These are phyloP conservation scores for Drosophila lacteicornis DNA, from an alignment of 1,140 invertebrate species.

Conservation along the genomic window DNA sequence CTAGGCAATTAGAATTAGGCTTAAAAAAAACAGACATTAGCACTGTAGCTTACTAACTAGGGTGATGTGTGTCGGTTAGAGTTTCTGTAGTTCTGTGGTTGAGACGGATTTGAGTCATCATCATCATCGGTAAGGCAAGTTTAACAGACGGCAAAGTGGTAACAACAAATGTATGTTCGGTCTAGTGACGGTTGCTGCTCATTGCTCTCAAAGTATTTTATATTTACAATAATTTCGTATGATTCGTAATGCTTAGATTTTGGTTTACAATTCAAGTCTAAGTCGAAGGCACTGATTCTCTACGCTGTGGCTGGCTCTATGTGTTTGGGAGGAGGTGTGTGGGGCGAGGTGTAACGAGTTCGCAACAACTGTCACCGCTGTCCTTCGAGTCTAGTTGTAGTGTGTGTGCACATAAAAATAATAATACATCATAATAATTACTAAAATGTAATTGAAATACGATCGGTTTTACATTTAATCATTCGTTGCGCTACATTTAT, in stretches of 20 bases:
- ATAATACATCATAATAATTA: conserved; percentile 80
- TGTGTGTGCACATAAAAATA: conserved; percentile 71
- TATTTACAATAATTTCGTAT: conserved; percentile 40
- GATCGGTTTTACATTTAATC: conserved; percentile 53
- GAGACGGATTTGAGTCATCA: conserved; percentile 62
- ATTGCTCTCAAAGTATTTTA: conserved; percentile 24
- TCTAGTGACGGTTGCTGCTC: conserved; percentile 61
- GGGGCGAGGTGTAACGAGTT: conserved; percentile 77
- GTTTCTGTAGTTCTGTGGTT: conserved; percentile 42
- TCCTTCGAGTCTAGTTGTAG: conserved; percentile 33
- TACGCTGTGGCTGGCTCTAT: conserved; percentile 34
- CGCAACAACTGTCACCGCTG: conserved; percentile 56
- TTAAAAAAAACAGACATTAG: conserved; percentile 69
- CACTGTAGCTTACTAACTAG: conserved; percentile 61
- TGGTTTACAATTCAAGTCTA: conserved; percentile 69
- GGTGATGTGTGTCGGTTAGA: conserved; percentile 48
- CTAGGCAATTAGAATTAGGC: conserved; percentile 71
- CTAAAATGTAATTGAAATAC: conserved; percentile 81
- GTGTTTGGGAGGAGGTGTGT: conserved; percentile 2
- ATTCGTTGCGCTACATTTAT: conserved; percentile 49
- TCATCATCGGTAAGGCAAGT: conserved; percentile 70
- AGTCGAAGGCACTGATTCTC: conserved; percentile 78
- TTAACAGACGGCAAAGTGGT: conserved; percentile 67
- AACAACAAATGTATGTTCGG: conserved; percentile 39
- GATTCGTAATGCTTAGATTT: conserved; percentile 53